Evolutionary conservation across 1,140 invertebrate species (phyloP).

Genomic region (Vanessa tameamea): DNA sequence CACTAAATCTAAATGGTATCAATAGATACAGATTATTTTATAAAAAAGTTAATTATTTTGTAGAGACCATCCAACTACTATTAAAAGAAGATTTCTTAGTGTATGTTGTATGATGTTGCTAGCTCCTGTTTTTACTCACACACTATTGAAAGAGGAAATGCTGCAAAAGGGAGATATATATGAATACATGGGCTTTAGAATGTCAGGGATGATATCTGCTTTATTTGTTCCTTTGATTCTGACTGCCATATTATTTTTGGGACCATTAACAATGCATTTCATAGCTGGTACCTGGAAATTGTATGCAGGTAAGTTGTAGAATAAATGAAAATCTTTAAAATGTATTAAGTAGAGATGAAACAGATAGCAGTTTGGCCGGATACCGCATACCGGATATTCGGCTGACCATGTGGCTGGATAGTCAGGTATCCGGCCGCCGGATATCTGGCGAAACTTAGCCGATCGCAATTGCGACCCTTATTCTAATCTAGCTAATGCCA

Average conservation of each 20-base stretch:
- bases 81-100: constrained; percentile 93
- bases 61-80: constrained; percentile 93
- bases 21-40: neutral
- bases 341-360: too few relatives aligned
- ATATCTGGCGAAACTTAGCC: too few relatives aligned
- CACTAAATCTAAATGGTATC: neutral
- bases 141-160: constrained; percentile 83
- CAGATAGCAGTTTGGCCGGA: too few relatives aligned
- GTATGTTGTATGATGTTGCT: constrained; percentile 90
- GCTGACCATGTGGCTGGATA: too few relatives aligned
- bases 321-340: too few relatives aligned
- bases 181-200: constrained; percentile 89
- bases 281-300: constrained; percentile 85
- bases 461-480: too few relatives aligned
- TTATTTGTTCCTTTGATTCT: constrained; percentile 88
- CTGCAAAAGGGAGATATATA: constrained; percentile 84
- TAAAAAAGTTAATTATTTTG: constrained; percentile 28
- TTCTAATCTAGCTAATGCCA: too few relatives aligned
- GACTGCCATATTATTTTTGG: constrained; percentile 92
- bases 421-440: too few relatives aligned
- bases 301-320: constrained; percentile 83
- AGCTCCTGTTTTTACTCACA: constrained; percentile 88
- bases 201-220: constrained; percentile 87
- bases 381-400: too few relatives aligned
- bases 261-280: constrained; percentile 88